Base-by-base conservation (phyloP, 2,113 vertebrate genomes). In the Zootoca vivipara region DNA sequence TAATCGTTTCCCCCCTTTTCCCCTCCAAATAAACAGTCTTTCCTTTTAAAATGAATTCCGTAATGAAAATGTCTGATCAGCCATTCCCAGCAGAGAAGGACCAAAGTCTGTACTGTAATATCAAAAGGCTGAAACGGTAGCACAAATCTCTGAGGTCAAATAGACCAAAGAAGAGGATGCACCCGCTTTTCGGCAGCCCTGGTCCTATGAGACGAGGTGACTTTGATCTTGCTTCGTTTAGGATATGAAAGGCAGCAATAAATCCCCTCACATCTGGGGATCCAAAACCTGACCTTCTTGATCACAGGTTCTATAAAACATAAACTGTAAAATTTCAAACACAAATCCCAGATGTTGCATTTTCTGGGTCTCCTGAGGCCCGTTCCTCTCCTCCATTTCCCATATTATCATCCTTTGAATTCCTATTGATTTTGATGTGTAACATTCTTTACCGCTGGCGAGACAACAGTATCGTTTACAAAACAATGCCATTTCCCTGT, bases 171-270 rank as follows among this genome's bases (percentile, higher is more conserved):
- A 20, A 82, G 73, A 84, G 86, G 82, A 12, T 38, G 52, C 92
- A 26, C 46, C 88, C 62, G 64, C 22, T 58, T 78, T 89, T 87
- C 87, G 42, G 12, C 89, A 6, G 16, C 86, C 82, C 80, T 22
- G 81, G 0, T 87, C 83, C 56, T 73, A n/a, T 69, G 85, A 64
- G 82, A 89, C 30, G 86, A 64, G 78, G 26, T 74, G 88, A 65
- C 85, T 94, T 93, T 90, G 62, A 85, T 93, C 83, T 93, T 93
- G 75, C 65, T 83, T 26, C 77, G 22, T 93, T 87, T 91, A 62
- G 86, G 69, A 92, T 91, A 92, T 90, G 74, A 88, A 91, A 65
- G 5, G 15, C 85, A 62, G 22, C 79, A 83, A 91, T 95, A 92
- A 92, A 91, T 89, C 93, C 87, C 82, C 56, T 35, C 81, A 87